These are phyloP conservation scores for Elysia crispata DNA, from an alignment of 2,888 invertebrate genomes.

Conservation along the genomic window DNA sequence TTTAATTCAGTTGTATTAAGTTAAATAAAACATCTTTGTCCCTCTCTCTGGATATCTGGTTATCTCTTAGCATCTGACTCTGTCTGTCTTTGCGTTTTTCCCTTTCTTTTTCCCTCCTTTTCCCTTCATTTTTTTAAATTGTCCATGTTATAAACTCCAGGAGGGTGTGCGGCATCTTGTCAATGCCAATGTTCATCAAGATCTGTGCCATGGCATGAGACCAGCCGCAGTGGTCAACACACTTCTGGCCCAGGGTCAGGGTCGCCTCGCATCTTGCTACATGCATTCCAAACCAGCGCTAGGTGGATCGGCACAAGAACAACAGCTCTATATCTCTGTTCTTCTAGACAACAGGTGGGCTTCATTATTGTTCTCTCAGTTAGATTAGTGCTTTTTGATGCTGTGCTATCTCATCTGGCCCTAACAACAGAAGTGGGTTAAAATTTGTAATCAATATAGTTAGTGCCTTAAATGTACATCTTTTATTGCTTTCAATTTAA, in stretches of 20 bases:
- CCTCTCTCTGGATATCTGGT: conserved; percentile 18
- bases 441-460: no score
- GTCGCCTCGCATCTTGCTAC: conserved; percentile 85
- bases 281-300: conserved; percentile 80
- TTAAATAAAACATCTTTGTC: no score
- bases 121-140: no score
- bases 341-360: conserved; percentile 83
- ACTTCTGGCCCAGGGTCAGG: conserved; percentile 83
- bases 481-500: no score
- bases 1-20: no score
- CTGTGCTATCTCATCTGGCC: no score
- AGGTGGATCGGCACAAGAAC: conserved; percentile 80
- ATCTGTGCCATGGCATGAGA: conserved; percentile 80
- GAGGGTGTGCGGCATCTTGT: conserved; percentile 84
- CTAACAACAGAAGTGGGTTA: no score
- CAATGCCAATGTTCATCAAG: conserved; percentile 81
- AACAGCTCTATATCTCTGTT: conserved; percentile 81
- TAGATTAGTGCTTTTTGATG: no score
- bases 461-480: no score
- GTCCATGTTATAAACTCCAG: conserved; percentile 78
- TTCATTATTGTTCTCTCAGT: no score
- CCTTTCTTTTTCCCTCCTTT: no score
- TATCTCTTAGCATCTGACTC: conserved; percentile 9
- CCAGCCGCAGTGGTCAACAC: conserved; percentile 85
- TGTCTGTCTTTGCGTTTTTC: no score